These are phyloP conservation scores for Epirrhoe tristata DNA, from an alignment of 2,888 invertebrate species.

Conservation along the genomic window DNA sequence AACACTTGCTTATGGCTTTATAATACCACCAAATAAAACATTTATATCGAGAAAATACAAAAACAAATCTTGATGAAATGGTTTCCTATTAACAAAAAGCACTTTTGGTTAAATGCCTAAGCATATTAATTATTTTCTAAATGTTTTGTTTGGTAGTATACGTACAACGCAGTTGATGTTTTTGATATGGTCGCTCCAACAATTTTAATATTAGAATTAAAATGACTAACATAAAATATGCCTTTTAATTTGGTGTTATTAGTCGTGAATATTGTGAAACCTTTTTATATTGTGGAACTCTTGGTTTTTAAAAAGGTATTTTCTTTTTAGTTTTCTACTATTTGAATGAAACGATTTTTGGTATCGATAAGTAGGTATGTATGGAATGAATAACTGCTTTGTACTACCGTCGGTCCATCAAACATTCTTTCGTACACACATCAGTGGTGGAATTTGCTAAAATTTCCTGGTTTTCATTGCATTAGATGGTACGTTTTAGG, in stretches of 20 bases:
- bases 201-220: constrained; percentile 12
- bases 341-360: constrained; percentile 5
- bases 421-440: constrained; percentile 43
- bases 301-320: not conserved
- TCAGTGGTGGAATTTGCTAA: constrained; percentile 65
- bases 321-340: constrained; percentile 1
- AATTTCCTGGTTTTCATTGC: constrained; percentile 69
- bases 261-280: constrained; percentile 17
- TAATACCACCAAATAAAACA: constrained; percentile 52
- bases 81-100: not conserved
- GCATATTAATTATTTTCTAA: not conserved
- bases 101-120: not conserved
- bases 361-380: constrained; percentile 37
- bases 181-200: constrained; percentile 54
- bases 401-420: constrained; percentile 66
- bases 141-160: constrained; percentile 56
- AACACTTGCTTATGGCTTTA: constrained; percentile 52
- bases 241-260: constrained; percentile 3
- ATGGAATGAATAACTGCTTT: constrained; percentile 75
- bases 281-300: constrained; percentile 6
- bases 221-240: constrained; percentile 12
- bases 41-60: constrained; percentile 16
- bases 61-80: not conserved
- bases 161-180: constrained; percentile 71
- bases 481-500: constrained; percentile 46